Percentiles rank a stretch among this genome's conserved stretches.
phyloP scores from a whole-genome alignment of 1,140 invertebrate species.

The Drosophila micromelanica region DNA sequence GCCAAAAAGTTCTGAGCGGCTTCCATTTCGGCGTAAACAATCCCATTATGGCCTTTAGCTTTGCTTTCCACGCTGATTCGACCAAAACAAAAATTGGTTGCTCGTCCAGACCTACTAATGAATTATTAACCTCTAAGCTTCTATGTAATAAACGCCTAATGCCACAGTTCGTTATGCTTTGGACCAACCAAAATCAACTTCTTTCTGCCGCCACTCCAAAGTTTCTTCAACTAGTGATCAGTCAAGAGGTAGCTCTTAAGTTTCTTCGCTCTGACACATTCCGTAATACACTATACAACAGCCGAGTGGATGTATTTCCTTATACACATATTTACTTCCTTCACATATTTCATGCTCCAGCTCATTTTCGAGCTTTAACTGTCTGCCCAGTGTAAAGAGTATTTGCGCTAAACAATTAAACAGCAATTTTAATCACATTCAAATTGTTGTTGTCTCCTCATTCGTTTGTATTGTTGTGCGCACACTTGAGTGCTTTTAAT shows the following conservation, averaged over 20 bases:
- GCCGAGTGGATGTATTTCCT: neutral
- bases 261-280: neutral
- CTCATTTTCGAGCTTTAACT: conserved; percentile 10
- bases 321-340: conserved; percentile 14
- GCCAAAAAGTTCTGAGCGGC: conserved; percentile 17
- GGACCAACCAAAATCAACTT: conserved; percentile 1
- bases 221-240: neutral
- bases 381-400: conserved; percentile 18
- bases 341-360: conserved; percentile 29
- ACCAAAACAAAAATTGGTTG: conserved; percentile 12
- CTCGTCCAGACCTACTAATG: conserved; percentile 43
- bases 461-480: conserved; percentile 58
- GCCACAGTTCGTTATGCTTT: conserved; percentile 53
- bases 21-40: conserved; percentile 59
- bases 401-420: conserved; percentile 51
- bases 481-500: conserved; percentile 76
- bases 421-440: conserved; percentile 58
- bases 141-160: conserved; percentile 55
- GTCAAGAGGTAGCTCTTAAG: neutral
- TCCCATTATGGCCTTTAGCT: conserved; percentile 65
- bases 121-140: conserved; percentile 57
- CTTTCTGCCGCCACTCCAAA: neutral
- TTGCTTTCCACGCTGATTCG: conserved; percentile 36
- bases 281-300: too few relatives aligned
- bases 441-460: conserved; percentile 26